Evolutionary conservation across 2,888 invertebrate genomes (phyloP).

Genomic region (Galerucella calmariensis): DNA sequence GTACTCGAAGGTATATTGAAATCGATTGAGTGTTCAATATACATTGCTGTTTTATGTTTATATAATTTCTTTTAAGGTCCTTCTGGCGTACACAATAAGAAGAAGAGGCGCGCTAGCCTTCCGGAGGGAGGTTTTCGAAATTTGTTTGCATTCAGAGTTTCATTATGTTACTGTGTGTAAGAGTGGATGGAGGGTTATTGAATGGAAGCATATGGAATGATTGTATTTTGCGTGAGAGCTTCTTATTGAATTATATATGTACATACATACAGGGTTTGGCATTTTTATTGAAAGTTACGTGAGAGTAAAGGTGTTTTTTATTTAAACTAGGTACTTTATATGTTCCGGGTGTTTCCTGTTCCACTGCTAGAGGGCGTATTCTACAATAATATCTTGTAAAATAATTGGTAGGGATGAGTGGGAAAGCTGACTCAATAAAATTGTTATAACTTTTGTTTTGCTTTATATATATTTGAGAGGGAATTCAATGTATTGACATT

Average conservation of each 20-base stretch:
- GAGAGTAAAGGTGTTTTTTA: background rate
- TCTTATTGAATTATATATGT: slow-evolving; percentile 23
- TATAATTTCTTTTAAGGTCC: slow-evolving; percentile 54
- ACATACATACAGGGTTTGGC: background rate
- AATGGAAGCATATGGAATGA: slow-evolving; percentile 14
- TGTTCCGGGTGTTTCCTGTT: too few species aligned
- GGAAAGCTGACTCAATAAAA: too few species aligned
- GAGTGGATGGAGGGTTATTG: slow-evolving; percentile 10
- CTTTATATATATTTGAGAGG: too few species aligned
- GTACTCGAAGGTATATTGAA: slow-evolving; percentile 52
- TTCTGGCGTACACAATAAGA: slow-evolving; percentile 18
- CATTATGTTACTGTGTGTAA: slow-evolving; percentile 9
- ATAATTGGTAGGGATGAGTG: too few species aligned
- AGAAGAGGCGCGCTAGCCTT: background rate
- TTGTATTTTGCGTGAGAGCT: slow-evolving; percentile 16
- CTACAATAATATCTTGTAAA: too few species aligned
- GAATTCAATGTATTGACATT: too few species aligned
- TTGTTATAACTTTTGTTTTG: too few species aligned
- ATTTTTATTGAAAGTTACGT: background rate
- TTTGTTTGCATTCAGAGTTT: slow-evolving; percentile 32
- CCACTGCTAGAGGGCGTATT: too few species aligned
- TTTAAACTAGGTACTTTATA: background rate
- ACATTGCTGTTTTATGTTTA: slow-evolving; percentile 57
- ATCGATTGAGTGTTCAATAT: slow-evolving; percentile 58
- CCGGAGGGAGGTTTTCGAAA: slow-evolving; percentile 18